Evolutionary conservation across 2,888 invertebrate genomes (phyloP).

Genomic region (Temnothorax rugatulus): DNA sequence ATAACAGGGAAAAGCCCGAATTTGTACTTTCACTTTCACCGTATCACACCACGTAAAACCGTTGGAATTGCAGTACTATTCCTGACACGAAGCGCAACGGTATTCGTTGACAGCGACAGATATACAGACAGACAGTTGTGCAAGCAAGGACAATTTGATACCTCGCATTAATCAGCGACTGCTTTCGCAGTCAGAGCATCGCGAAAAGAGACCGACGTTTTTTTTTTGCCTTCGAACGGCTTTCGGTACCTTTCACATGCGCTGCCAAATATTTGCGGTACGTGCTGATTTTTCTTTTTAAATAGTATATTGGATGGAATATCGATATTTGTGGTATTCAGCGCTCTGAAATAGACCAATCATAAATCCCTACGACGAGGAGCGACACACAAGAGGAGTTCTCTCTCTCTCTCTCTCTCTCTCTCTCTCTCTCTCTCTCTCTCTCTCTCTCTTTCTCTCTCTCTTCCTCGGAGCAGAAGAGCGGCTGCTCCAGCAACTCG

Average conservation of each 20-base stretch:
- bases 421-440: not conserved
- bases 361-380: not conserved
- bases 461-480: conserved; percentile 7
- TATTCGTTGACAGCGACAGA: conserved; percentile 38
- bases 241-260: not conserved
- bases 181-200: conserved; percentile 26
- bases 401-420: not conserved
- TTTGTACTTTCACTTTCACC: conserved; percentile 68
- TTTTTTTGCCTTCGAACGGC: not conserved
- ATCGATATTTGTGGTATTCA: not conserved
- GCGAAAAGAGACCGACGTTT: not conserved
- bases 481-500: conserved; percentile 18
- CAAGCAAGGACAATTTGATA: conserved; percentile 52
- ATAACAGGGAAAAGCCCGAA: conserved; percentile 51
- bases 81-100: conserved; percentile 61
- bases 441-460: not conserved
- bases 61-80: conserved; percentile 61
- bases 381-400: not conserved
- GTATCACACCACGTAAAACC: conserved; percentile 52
- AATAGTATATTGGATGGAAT: not conserved
- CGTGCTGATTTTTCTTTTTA: not conserved
- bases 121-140: conserved; percentile 43
- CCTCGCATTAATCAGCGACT: conserved; percentile 30
- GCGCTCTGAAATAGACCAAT: not conserved
- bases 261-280: not conserved